phyloP scores from a whole-genome alignment of 2,113 vertebrate species.

The Maccullochella peelii region DNA sequence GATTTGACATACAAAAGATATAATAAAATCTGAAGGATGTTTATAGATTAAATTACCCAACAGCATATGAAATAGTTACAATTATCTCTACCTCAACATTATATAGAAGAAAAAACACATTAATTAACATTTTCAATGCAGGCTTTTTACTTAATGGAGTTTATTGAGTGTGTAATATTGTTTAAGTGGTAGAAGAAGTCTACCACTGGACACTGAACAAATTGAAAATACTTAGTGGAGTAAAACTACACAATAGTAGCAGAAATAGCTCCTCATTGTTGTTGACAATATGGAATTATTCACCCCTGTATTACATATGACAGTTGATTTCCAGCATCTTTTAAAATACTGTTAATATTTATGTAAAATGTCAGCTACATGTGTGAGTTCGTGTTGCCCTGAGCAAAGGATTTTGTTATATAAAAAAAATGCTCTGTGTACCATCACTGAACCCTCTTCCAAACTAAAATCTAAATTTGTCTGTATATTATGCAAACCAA shows the following conservation, averaged over 20 bases:
- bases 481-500: constrained; percentile 10
- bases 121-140: too few relatives aligned
- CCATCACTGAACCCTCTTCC: not conserved
- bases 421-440: not conserved
- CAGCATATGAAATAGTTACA: not conserved
- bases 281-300: not conserved
- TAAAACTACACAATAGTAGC: not conserved
- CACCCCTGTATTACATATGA: not conserved
- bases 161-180: not conserved
- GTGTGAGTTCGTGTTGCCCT: not conserved
- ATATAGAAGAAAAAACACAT: too few relatives aligned
- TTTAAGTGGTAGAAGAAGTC: not conserved
- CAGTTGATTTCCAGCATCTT: not conserved
- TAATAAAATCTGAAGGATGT: not conserved
- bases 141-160: not conserved
- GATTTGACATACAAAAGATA: not conserved
- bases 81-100: too few relatives aligned
- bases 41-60: not conserved
- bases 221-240: not conserved
- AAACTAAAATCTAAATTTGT: not conserved
- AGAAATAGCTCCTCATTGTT: not conserved
- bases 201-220: not conserved
- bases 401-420: not conserved
- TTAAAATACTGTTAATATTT: not conserved
- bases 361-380: not conserved